Evolutionary conservation across 2,113 vertebrate species (phyloP).

Genomic region (Oncorhynchus keta): DNA sequence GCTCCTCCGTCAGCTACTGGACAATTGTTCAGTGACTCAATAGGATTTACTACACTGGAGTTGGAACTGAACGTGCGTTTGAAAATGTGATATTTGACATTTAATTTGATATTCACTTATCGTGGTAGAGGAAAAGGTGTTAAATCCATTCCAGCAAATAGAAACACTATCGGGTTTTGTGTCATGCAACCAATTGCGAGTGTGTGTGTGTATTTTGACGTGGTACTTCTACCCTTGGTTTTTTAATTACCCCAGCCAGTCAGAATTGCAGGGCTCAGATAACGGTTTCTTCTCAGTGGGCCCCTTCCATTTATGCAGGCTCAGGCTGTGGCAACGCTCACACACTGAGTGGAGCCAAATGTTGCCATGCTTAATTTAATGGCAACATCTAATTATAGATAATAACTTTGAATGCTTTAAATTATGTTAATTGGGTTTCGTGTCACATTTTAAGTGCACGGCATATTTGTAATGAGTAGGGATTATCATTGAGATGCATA

Average conservation of each 20-base stretch:
- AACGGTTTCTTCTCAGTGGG: constrained; percentile 3
- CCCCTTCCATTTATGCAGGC: constrained; percentile 15
- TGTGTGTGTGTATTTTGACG: not conserved
- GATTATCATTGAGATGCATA: constrained; percentile 15
- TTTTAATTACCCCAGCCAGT: constrained; percentile 7
- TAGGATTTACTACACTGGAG: not conserved
- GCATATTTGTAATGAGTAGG: constrained; percentile 25
- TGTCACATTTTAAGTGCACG: constrained; percentile 19
- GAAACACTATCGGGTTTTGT: not conserved
- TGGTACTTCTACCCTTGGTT: not conserved
- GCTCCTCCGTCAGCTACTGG: not conserved
- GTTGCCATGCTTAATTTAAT: constrained; percentile 44
- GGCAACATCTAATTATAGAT: constrained; percentile 47
- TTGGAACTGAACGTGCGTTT: not conserved
- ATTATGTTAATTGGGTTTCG: constrained; percentile 41
- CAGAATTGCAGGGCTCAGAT: not conserved
- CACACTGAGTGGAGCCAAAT: constrained; percentile 39
- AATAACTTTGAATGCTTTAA: constrained; percentile 41
- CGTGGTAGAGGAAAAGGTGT: not conserved
- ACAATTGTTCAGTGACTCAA: not conserved
- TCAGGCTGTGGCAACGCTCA: constrained; percentile 24
- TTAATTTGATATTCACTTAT: not conserved
- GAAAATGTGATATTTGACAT: not conserved
- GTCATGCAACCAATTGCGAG: not conserved
- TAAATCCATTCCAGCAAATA: not conserved